Evolutionary conservation across 2,797 vertebrate genomes (phyloP), one percentile per base, ranked within the genome.

Genomic region (Tokudaia tokunoshimensis): DNA sequence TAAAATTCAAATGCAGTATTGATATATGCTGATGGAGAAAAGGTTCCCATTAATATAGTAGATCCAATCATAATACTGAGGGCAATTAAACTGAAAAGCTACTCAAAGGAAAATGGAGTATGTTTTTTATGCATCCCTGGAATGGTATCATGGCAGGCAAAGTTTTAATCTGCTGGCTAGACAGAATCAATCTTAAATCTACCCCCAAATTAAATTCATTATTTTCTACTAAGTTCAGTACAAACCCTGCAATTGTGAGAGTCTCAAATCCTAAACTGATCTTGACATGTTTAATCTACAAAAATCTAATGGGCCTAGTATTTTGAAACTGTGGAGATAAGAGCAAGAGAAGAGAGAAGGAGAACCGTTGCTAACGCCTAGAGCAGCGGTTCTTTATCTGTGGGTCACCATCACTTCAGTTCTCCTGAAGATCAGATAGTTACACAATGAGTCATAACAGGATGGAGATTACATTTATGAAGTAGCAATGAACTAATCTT

Each of bases 51-150:
- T 57, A 67, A 50, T 65, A 65, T 50, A 26, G n/a, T 37, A 88
- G 47, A 67, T 22, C 41, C 47, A 29, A 20, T 67, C 47, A 57
- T 88, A 31, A 52, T 34, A 72, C 34, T 47, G 31, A 63, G 59
- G 59, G 12, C 26, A 86, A n/a, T 67, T 81, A 86, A 93, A 59
- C 75, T 57, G 84, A 74, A 70, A 52, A 96, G 31, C 31, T 74
- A 47, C 79, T 78, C 70, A 63, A 74, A 95, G 94, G n/a, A 70
- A 92, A 94, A 81, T 44, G 31, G 86, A 94, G 81, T 8, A 4
- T 75, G 12, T 26, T 13, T 94, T 31, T 75, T 31, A 24, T 86
- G 1, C 74, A 84, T 88, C 67, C 52, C 61, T 75, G 34, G 50
- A 89, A 96, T 88, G 57, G 11, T 65, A 37, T 37, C 24, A 44